Evolutionary conservation across 2,113 vertebrate species (phyloP).

Genomic region (Lathamus discolor): DNA sequence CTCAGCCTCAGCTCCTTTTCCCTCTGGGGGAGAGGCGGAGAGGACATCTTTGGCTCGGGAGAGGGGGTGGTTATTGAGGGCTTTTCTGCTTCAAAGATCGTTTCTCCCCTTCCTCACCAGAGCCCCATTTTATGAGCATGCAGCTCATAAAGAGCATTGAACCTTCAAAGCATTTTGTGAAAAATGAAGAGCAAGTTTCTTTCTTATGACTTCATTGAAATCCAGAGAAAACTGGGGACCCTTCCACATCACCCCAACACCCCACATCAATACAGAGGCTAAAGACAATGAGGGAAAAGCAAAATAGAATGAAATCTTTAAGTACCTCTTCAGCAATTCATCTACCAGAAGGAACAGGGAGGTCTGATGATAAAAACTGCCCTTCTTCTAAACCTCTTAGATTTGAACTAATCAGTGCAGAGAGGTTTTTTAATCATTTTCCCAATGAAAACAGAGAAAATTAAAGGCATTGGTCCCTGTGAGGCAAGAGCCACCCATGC

Average conservation of each 20-base stretch:
- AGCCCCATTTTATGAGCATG: background rate
- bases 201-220: background rate
- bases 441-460: background rate
- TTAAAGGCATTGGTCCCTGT: background rate
- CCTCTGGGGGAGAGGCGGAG: background rate
- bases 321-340: background rate
- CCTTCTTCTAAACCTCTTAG: background rate
- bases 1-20: background rate
- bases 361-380: background rate
- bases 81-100: rapidly evolving
- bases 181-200: background rate
- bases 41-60: background rate
- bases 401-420: background rate
- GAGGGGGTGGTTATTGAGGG: background rate
- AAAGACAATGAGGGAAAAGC: background rate
- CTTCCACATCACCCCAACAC: rapidly evolving
- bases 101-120: background rate
- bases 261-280: background rate
- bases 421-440: background rate
- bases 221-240: background rate
- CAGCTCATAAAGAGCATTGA: background rate
- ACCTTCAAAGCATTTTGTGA: background rate
- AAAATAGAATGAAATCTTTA: background rate
- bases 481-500: background rate
- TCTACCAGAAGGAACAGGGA: background rate